These are phyloP conservation scores for Vespertilio murinus DNA, from an alignment of 2,797 vertebrate species.

Conservation along the genomic window DNA sequence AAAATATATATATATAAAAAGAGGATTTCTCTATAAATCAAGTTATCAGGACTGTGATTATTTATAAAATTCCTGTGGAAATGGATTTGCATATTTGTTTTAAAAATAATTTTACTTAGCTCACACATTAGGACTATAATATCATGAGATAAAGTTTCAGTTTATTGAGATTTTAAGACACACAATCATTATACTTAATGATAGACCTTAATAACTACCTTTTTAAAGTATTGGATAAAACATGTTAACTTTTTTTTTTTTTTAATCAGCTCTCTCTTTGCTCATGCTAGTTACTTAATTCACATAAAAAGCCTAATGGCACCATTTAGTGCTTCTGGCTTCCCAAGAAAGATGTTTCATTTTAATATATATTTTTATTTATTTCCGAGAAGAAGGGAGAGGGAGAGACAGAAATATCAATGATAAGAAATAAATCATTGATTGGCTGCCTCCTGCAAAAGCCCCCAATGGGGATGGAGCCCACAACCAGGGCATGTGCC, in stretches of 20 bases:
- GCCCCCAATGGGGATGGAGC: neutral
- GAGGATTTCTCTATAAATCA: neutral
- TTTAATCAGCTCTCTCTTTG: neutral
- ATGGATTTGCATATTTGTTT: constrained; percentile 26
- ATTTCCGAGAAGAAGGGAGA: neutral
- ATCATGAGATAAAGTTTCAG: neutral
- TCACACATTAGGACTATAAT: neutral
- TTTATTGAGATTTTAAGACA: constrained; percentile 17
- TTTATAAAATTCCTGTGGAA: constrained; percentile 12
- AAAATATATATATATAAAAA: too few species aligned
- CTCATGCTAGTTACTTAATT: constrained; percentile 9
- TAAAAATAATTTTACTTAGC: neutral
- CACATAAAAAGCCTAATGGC: neutral
- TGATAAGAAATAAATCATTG: neutral
- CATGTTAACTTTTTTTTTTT: neutral
- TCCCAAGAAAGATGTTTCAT: neutral
- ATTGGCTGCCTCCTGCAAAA: neutral
- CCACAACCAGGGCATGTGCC: too few species aligned
- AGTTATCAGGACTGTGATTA: constrained; percentile 11
- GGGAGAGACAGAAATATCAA: neutral
- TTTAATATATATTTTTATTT: too few species aligned
- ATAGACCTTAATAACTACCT: neutral
- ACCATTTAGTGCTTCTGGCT: neutral
- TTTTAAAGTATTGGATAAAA: neutral
- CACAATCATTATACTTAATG: neutral